These are phyloP conservation scores for Drosophila mettleri DNA, from an alignment of 2,888 invertebrate species.

Conservation along the genomic window DNA sequence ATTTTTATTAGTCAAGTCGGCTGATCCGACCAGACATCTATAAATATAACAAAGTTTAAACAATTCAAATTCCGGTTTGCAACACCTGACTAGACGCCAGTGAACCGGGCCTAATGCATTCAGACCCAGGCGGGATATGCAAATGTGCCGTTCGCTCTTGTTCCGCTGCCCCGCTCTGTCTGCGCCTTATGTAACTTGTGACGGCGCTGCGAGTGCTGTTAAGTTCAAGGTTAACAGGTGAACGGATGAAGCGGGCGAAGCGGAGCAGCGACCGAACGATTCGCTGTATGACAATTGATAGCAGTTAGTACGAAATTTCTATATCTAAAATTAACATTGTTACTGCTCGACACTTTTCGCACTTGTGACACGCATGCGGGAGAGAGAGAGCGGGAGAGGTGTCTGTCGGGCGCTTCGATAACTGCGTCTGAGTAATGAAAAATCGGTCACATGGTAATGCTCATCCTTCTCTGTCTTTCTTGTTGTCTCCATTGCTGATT, in stretches of 20 bases:
- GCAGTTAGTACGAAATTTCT: constrained; percentile 39
- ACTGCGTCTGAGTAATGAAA: constrained; percentile 41
- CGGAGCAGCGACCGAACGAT: neutral
- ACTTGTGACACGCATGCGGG: constrained; percentile 32
- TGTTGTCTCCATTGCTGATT: constrained; percentile 17
- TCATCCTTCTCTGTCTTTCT: constrained; percentile 1
- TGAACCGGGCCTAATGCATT: constrained; percentile 52
- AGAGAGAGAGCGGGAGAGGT: neutral
- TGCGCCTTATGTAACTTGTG: constrained; percentile 39
- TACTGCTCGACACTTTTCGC: constrained; percentile 41
- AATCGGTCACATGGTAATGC: constrained; percentile 55
- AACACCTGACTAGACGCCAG: constrained; percentile 63
- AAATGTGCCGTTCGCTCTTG: constrained; percentile 36
- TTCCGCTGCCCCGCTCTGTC: constrained; percentile 19
- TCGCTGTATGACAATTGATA: constrained; percentile 25
- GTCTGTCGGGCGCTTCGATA: constrained; percentile 17
- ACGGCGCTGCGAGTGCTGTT: constrained; percentile 34
- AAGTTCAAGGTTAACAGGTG: constrained; percentile 65
- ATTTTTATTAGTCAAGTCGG: constrained; percentile 58
- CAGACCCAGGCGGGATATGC: constrained; percentile 50
- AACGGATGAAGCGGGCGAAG: constrained; percentile 2
- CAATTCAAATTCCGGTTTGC: constrained; percentile 62
- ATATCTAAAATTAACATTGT: constrained; percentile 29
- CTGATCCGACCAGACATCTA: constrained; percentile 64
- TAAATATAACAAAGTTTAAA: constrained; percentile 28